Conservation (phyloP, 1,140 invertebrate genomes). For the Bicyclus anynana region DNA sequence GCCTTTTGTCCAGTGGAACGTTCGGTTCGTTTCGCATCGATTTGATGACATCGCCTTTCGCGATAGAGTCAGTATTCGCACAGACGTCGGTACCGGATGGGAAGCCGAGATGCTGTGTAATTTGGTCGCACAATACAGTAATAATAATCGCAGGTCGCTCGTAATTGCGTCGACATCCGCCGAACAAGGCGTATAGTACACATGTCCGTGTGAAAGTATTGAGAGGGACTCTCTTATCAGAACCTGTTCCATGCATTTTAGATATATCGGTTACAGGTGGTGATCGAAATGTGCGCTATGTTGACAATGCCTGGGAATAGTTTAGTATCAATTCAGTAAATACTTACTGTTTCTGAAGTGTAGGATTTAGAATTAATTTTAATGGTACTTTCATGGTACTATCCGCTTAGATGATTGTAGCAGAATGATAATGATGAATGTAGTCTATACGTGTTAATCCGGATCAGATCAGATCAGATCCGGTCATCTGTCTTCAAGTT, state of each 20-base stretch:
- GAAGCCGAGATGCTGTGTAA: conserved; percentile 62
- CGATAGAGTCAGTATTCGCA: conserved; percentile 26
- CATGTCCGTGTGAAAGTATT: conserved; percentile 66
- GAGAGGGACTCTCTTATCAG: conserved; percentile 47
- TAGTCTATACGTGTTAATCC: no score
- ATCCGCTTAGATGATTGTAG: no score
- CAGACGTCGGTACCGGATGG: conserved; percentile 44
- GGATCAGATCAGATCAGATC: no score
- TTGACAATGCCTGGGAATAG: background rate
- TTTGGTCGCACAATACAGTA: conserved; percentile 67
- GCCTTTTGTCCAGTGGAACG: background rate
- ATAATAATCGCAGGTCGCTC: conserved; percentile 58
- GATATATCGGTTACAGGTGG: conserved; percentile 21
- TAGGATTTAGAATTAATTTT: no score
- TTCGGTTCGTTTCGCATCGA: background rate
- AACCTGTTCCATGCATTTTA: conserved; percentile 58
- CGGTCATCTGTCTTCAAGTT: no score
- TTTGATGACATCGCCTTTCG: conserved; percentile 4
- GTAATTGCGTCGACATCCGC: conserved; percentile 70
- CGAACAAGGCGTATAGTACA: conserved; percentile 40
- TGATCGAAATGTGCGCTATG: background rate
- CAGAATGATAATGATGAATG: no score
- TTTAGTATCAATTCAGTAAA: no score
- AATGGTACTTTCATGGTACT: no score
- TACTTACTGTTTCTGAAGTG: no score